Evolutionary conservation across 2,888 invertebrate genomes (phyloP), one percentile per base, ranked within the genome.

Genomic region (Stenolophus ochropezus): DNA sequence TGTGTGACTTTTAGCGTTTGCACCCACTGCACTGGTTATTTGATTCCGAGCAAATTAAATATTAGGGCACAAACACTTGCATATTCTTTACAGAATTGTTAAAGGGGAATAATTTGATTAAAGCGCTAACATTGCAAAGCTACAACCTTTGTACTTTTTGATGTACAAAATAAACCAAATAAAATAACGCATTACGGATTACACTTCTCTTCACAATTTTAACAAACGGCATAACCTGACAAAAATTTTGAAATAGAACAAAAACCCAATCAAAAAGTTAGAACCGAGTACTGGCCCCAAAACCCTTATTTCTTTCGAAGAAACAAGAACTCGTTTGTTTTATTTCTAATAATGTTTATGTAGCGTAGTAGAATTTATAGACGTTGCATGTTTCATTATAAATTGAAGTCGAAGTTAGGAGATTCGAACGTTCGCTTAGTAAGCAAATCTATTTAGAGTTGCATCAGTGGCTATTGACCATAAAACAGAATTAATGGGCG

Each of bases 21-120:
- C 33, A 33, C 33, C 1, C 6, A 8, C 8, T 58, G 58, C 23
- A 11, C 14, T 25, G 25, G 23, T 61, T 61, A 25, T 61, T 61
- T 61, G 61, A 61, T 61, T n/a, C 25, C 61, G 25, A 25, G 61
- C 23, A 23, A 14, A 61, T 61, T 61, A 61, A 61, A 23, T 61
- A 61, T 61, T 61, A n/a, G 21, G 33, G 11, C 11, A 11, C 8
- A 4, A 42, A 42, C 33, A 42, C 33, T n/a, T 42, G 33, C 11
- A 42, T 42, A 42, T 42, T 42, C 33, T 51, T 2, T 51, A 51
- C 18, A 51, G 16, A 51, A 51, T 51, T 51, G 16, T 16, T 51
- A 51, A 51, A 51, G 16, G 51, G 14, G 14, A 51, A 14, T 51
- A 16, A 51, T 51, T 16, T 16, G 51, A 42, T 42, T 42, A 42